A percentile compares a stretch with the other conserved stretches of the same genome.
These are phyloP conservation scores for Lipotes vexillifer DNA, from an alignment of 2,113 vertebrate genomes.

Conservation along the genomic window DNA sequence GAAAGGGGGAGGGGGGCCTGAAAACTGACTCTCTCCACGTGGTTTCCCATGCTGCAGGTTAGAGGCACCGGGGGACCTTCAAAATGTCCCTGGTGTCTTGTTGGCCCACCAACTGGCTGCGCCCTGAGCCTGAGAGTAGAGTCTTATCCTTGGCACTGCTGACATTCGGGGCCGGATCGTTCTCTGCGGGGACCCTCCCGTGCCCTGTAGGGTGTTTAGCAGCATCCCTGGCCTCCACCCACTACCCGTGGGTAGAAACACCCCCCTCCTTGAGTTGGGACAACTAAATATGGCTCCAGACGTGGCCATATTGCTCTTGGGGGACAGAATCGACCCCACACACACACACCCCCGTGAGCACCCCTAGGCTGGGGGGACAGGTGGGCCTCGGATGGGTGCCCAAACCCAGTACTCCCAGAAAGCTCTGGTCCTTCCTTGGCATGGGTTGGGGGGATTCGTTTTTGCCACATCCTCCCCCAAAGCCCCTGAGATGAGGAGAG, in stretches of 20 bases:
- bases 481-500: not conserved
- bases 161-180: not conserved
- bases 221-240: not conserved
- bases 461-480: not conserved
- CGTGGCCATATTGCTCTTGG: not conserved
- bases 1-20: too few relatives aligned
- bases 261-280: not conserved
- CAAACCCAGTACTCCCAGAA: not conserved
- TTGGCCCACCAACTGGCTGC: accelerated
- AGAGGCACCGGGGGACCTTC: too few relatives aligned
- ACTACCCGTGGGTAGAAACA: not conserved
- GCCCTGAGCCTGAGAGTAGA: not conserved
- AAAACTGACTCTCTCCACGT: not conserved
- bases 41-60: not conserved
- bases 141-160: too few relatives aligned
- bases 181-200: not conserved
- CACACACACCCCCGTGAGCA: not conserved
- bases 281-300: not conserved
- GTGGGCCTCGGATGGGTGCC: not conserved
- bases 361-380: not conserved
- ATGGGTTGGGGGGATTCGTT: not conserved
- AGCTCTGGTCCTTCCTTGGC: not conserved
- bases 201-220: accelerated
- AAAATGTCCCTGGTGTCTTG: not conserved
- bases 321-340: not conserved